Evolutionary conservation across 2,113 vertebrate species (phyloP).

Genomic region (Sciurus niger): DNA sequence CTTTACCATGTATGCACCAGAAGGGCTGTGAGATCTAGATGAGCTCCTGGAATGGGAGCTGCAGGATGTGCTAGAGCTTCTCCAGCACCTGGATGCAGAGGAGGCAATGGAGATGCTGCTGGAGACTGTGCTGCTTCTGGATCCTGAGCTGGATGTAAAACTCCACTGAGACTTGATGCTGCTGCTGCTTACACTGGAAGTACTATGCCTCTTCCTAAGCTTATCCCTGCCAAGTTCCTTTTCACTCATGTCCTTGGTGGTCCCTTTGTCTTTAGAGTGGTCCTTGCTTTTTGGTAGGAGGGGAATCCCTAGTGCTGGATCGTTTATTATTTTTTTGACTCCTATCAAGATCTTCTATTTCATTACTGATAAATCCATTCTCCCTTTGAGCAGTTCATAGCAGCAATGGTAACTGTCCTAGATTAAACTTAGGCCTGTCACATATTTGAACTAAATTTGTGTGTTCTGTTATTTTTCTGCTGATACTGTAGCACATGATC

Average conservation of each 20-base stretch:
- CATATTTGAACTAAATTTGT: not conserved
- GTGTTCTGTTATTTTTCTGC: not conserved
- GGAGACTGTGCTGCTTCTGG: slow-evolving; percentile 97
- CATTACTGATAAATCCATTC: slow-evolving; percentile 88
- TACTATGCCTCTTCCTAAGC: slow-evolving; percentile 94
- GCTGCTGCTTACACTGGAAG: slow-evolving; percentile 94
- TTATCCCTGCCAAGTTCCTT: slow-evolving; percentile 97
- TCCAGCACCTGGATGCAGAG: slow-evolving; percentile 95
- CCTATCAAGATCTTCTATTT: slow-evolving; percentile 89
- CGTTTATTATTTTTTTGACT: slow-evolving; percentile 88
- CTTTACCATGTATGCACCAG: slow-evolving; percentile 94
- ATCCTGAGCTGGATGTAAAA: slow-evolving; percentile 96
- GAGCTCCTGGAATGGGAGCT: slow-evolving; percentile 97
- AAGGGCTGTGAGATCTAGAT: slow-evolving; percentile 95
- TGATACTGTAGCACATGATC: not conserved
- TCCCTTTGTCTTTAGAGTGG: slow-evolving; percentile 94
- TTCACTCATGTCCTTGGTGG: slow-evolving; percentile 93
- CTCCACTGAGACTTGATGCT: slow-evolving; percentile 95
- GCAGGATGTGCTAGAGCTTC: slow-evolving; percentile 96
- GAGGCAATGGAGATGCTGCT: slow-evolving; percentile 97
- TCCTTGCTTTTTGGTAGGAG: slow-evolving; percentile 97
- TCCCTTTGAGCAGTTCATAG: slow-evolving; percentile 86
- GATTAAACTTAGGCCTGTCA: not conserved
- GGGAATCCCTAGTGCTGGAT: slow-evolving; percentile 93
- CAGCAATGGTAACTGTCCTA: slow-evolving; percentile 65